Percentiles rank a stretch among this genome's conserved stretches.
phyloP scores from a whole-genome alignment of 2,113 vertebrate species.

The Paramisgurnus dabryanus region DNA sequence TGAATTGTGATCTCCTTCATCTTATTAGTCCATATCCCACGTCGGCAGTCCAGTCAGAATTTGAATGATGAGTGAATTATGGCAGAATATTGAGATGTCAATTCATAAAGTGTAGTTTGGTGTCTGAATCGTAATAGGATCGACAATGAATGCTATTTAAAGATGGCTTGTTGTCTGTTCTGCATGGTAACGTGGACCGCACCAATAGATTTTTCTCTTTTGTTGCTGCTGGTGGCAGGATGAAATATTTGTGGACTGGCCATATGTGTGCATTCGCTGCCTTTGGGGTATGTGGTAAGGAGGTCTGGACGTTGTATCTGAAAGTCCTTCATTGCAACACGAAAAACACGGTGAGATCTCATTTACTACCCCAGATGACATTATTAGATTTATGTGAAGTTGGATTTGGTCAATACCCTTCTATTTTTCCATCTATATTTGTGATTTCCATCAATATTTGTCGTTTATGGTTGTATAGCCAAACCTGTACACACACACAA shows the following conservation, averaged over 20 bases:
- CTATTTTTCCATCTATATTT: not conserved
- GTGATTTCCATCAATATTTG: no score
- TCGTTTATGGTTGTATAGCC: no score
- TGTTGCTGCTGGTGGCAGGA: constrained; percentile 73
- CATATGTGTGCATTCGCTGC: constrained; percentile 94
- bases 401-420: no score
- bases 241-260: constrained; percentile 99
- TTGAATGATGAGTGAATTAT: constrained; percentile 53
- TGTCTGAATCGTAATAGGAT: constrained; percentile 44
- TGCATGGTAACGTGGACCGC: not conserved
- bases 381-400: no score
- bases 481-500: not conserved
- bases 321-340: constrained; percentile 73
- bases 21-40: constrained; percentile 46
- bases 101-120: constrained; percentile 34
- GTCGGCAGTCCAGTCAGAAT: constrained; percentile 36
- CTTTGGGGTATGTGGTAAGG: constrained; percentile 83
- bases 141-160: constrained; percentile 29
- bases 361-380: no score
- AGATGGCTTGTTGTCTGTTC: constrained; percentile 21
- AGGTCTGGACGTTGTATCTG: constrained; percentile 82
- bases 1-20: constrained; percentile 50
- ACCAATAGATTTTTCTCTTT: not conserved
- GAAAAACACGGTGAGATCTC: constrained; percentile 63
- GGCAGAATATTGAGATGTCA: constrained; percentile 37